Evolutionary conservation across 2,797 vertebrate species (phyloP).

Genomic region (Emys orbicularis): DNA sequence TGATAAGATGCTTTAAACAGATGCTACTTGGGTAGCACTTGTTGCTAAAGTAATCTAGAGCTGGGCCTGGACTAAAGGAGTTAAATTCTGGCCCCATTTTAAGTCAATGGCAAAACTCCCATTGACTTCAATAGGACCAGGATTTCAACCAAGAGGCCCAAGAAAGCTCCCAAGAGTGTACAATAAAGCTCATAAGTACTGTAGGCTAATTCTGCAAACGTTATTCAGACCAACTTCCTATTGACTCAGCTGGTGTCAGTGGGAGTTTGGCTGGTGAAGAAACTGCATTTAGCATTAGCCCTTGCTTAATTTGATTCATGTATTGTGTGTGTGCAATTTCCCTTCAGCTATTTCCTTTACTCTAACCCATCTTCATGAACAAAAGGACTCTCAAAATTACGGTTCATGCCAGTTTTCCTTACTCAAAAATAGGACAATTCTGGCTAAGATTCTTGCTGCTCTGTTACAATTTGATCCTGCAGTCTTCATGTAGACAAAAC

Average conservation of each 20-base stretch:
- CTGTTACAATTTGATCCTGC: not conserved
- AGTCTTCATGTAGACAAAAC: not conserved
- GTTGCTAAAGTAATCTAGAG: not conserved
- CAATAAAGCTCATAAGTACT: not conserved
- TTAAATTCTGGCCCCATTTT: not conserved
- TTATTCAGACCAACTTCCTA: not conserved
- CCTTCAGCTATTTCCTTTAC: not conserved
- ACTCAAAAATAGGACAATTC: no score
- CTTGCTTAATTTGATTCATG: not conserved
- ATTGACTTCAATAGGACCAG: not conserved
- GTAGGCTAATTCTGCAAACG: not conserved
- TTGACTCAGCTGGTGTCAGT: not conserved
- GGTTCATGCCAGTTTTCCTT: not conserved
- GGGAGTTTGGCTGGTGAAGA: not conserved
- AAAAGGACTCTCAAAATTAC: not conserved
- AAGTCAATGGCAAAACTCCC: not conserved
- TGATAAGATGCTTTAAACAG: not conserved
- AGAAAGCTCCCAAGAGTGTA: fast-evolving
- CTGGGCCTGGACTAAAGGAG: not conserved
- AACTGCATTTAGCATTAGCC: not conserved
- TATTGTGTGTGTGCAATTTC: not conserved
- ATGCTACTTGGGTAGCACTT: not conserved
- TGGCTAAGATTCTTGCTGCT: not conserved
- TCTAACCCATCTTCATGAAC: not conserved
- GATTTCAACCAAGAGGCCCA: not conserved